phyloP scores from a whole-genome alignment of 2,113 vertebrate genomes.

The Accipiter virgatus region DNA sequence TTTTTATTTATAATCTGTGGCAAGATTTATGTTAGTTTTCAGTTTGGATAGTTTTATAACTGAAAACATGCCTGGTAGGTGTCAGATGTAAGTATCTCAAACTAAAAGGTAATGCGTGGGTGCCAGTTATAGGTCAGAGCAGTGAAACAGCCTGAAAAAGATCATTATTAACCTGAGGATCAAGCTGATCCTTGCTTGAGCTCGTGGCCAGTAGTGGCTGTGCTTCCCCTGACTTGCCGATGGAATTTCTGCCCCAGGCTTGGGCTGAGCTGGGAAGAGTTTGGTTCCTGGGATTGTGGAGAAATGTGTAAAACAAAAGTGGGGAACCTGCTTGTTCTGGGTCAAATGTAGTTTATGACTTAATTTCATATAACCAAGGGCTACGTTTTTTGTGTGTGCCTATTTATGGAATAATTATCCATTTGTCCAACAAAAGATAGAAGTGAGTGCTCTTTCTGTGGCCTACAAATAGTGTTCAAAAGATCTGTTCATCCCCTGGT shows the following conservation, averaged over 20 bases:
- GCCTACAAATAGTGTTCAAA: neutral
- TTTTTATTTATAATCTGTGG: neutral
- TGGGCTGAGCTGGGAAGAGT: neutral
- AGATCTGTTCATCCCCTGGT: neutral
- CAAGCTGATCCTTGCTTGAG: neutral
- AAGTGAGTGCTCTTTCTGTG: neutral
- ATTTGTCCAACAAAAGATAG: neutral
- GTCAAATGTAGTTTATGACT: neutral
- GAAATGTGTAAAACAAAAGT: neutral
- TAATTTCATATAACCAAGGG: neutral
- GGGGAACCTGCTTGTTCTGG: neutral
- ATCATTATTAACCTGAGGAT: neutral
- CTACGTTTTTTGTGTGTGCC: neutral
- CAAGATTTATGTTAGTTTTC: neutral
- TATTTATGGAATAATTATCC: neutral
- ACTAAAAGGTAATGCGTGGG: neutral
- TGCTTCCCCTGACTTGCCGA: accelerated
- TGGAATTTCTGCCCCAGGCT: too few species aligned
- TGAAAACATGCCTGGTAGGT: neutral
- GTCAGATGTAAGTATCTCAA: neutral
- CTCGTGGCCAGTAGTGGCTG: accelerated
- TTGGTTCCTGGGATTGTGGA: neutral
- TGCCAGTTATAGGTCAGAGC: neutral
- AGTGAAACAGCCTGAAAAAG: neutral
- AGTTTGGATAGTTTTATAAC: neutral